phyloP scores from a whole-genome alignment of 2,888 invertebrate species.

The Lymantria monacha region DNA sequence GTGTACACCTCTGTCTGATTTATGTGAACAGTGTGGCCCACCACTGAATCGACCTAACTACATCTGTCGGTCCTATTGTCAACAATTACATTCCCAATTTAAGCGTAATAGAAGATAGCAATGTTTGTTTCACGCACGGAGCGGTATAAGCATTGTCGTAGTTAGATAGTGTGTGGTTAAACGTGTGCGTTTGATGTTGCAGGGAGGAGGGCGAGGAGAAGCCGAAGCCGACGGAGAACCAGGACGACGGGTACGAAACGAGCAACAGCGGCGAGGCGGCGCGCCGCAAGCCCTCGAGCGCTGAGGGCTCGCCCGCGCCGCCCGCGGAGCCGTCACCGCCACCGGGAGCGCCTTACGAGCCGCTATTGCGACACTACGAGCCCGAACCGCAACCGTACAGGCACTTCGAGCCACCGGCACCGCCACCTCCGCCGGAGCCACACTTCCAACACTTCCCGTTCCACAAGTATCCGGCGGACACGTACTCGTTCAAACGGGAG shows the following conservation, averaged over 20 bases:
- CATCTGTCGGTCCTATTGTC: too few species aligned
- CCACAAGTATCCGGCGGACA: constrained; percentile 66
- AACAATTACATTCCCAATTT: too few species aligned
- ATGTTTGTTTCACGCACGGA: too few species aligned
- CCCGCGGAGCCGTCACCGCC: constrained; percentile 54
- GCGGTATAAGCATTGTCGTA: too few species aligned
- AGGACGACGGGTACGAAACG: constrained; percentile 95
- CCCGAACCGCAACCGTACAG: constrained; percentile 48
- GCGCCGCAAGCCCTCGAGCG: constrained; percentile 71
- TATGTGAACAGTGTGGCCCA: too few species aligned
- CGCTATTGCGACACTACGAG: constrained; percentile 54
- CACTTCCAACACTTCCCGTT: constrained; percentile 71
- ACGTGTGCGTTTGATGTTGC: constrained; percentile 20
- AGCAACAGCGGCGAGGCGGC: constrained; percentile 85
- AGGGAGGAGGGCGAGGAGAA: constrained; percentile 79
- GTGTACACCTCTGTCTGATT: too few species aligned
- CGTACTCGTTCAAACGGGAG: constrained; percentile 70
- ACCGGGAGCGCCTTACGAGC: constrained; percentile 51
- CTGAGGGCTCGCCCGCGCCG: constrained; percentile 57
- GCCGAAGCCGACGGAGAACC: constrained; percentile 86
- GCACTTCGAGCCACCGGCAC: constrained; percentile 57
- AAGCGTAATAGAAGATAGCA: too few species aligned
- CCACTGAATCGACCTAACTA: too few species aligned
- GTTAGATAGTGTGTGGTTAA: too few species aligned
- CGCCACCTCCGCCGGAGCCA: constrained; percentile 44